phyloP scores from a whole-genome alignment of 2,797 vertebrate genomes.

The Intellagama lesueurii region DNA sequence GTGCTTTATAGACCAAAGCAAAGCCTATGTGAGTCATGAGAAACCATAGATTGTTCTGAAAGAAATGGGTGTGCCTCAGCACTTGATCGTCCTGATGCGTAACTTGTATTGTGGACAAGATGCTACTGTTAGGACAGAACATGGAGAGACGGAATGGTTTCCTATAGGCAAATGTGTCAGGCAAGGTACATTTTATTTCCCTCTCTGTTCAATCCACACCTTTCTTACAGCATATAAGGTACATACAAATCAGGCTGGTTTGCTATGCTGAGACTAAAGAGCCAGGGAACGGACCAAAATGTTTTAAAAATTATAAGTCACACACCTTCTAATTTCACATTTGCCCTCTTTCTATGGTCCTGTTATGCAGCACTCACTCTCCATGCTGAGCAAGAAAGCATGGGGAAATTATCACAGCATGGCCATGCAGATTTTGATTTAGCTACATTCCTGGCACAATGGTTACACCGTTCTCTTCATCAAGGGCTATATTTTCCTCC shows the following conservation, averaged over 20 bases:
- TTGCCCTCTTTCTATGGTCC: not conserved
- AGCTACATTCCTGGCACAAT: not conserved
- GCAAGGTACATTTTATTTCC: no score
- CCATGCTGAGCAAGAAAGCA: slow-evolving; percentile 4
- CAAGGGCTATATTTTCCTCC: not conserved
- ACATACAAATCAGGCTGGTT: not conserved
- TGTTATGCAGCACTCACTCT: not conserved
- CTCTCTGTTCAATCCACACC: no score
- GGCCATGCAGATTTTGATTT: slow-evolving; percentile 30
- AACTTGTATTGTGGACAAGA: no score
- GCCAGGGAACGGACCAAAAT: not conserved
- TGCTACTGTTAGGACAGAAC: no score
- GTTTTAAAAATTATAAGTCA: slow-evolving; percentile 6
- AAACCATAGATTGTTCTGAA: no score
- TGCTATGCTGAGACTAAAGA: not conserved
- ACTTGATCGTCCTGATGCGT: no score
- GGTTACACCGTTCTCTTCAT: not conserved
- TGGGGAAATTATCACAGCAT: slow-evolving; percentile 7
- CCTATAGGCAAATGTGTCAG: no score
- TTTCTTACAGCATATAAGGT: not conserved
- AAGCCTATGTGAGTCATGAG: no score
- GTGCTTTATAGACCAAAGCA: no score
- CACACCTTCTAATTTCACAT: not conserved
- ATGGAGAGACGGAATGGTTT: no score
- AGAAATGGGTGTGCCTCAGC: no score